Evolutionary conservation across 1,140 invertebrate species (phyloP), one percentile per base, ranked within the genome.

Genomic region (Drosophila ogumai): DNA sequence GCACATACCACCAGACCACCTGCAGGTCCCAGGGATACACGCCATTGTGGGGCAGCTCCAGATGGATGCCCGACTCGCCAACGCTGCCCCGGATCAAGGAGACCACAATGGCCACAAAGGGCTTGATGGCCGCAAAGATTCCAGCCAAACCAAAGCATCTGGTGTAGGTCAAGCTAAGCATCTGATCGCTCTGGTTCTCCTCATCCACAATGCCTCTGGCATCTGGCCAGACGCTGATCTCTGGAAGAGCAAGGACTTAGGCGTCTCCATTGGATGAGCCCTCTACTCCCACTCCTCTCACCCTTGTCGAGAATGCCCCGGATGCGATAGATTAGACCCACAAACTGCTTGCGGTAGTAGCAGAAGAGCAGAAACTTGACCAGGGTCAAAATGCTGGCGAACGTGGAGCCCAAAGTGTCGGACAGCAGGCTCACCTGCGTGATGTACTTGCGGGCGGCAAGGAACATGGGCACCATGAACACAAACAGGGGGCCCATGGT

Each of bases 131-230:
- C 9, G 81, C 81, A 47, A 88, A 90, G 8, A 85, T 9, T 1
- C 46, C 67, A 1, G 85, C 85, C 56, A 65, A 6, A 8, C 52
- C 47, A 7, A 81, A 88, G 38, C 77, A 81, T 1, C 80, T 77
- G 17, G 81, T 79, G 31, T 88, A 88, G 3, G 77, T 59, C 3
- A 74, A 2, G 17, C 84, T 88, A 15, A 88, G 56, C 50, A 61
- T 15, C 19, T 90, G 84, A 40, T 88, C 84, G 32, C 77, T 81
- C 0, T 60, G 49, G 52, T 90, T 88, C 54, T 85, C 84, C 17
- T n/a, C 31, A 1, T 74, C 85, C 13, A 88, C 75, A 52, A 88
- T 90, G 1, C 3, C 31, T 12, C 32, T 43, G 0, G 65, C 73
- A 22, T 69, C 55, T 0, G 80, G 67, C 72, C 72, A 77, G 0